phyloP scores from a whole-genome alignment of 2,797 vertebrate species.

The Coregonus sp. region DNA sequence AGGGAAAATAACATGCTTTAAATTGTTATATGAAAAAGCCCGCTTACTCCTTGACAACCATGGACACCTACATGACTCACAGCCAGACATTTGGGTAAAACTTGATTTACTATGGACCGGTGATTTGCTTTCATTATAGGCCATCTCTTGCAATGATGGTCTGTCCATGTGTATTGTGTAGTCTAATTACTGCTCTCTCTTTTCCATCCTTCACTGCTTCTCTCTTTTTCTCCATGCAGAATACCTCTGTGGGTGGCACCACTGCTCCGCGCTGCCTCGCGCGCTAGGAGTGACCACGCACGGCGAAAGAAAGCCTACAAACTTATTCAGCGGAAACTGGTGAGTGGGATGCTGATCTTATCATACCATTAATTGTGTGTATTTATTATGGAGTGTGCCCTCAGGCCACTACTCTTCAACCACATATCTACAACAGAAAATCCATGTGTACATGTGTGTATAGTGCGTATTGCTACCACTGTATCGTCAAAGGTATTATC shows the following conservation, averaged over 20 bases:
- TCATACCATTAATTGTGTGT: background rate
- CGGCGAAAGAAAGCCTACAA: conserved; percentile 72
- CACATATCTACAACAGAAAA: too few relatives aligned
- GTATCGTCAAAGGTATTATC: too few relatives aligned
- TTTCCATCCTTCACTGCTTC: background rate
- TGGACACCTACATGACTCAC: background rate
- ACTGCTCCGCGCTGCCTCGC: conserved; percentile 60
- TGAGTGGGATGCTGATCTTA: conserved; percentile 20
- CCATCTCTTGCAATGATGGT: background rate
- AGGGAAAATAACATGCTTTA: too few relatives aligned
- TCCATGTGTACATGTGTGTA: too few relatives aligned
- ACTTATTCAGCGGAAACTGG: conserved; percentile 72
- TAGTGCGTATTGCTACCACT: too few relatives aligned
- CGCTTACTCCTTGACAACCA: background rate
- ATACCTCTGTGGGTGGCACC: conserved; percentile 74
- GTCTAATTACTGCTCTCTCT: background rate
- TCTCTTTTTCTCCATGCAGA: conserved; percentile 42
- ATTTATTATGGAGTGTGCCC: too few relatives aligned
- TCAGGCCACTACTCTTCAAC: too few relatives aligned
- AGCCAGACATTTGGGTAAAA: conserved; percentile 1
- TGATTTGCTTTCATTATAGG: background rate
- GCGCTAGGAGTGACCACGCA: conserved; percentile 55
- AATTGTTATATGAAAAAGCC: too few relatives aligned
- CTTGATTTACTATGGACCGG: background rate
- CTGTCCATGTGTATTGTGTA: background rate